phyloP scores from a whole-genome alignment of 2,888 invertebrate genomes.

The Biston stratarius region DNA sequence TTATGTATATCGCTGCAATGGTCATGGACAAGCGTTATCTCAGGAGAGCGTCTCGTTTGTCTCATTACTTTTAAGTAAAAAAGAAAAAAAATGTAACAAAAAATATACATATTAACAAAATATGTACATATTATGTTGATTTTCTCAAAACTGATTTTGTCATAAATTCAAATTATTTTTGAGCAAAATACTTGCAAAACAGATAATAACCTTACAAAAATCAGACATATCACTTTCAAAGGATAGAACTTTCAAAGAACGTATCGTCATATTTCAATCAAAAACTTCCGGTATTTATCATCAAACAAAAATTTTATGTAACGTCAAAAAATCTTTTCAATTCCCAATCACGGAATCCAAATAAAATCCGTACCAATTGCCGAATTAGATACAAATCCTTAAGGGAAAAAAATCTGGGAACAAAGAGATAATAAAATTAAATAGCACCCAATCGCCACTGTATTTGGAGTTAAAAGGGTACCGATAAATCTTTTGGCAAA shows the following conservation, averaged over 20 bases:
- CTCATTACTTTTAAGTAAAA: too few relatives aligned
- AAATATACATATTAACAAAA: too few relatives aligned
- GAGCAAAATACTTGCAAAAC: not conserved
- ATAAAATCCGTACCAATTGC: slow-evolving; percentile 25
- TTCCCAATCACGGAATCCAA: slow-evolving; percentile 12
- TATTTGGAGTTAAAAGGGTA: slow-evolving; percentile 64
- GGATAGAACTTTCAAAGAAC: not conserved
- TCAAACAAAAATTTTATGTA: slow-evolving; percentile 6
- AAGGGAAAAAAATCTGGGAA: slow-evolving; percentile 43
- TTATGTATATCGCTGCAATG: too few relatives aligned
- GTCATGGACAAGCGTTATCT: too few relatives aligned
- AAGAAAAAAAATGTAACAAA: too few relatives aligned
- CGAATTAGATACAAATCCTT: slow-evolving; percentile 30
- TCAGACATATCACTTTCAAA: not conserved
- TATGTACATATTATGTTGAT: too few relatives aligned
- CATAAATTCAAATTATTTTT: not conserved
- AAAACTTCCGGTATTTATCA: not conserved
- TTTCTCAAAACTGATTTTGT: not conserved
- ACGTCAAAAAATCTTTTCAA: not conserved
- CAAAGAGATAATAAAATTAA: slow-evolving; percentile 61
- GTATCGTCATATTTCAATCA: not conserved
- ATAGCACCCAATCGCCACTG: slow-evolving; percentile 59
- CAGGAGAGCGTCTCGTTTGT: too few relatives aligned
- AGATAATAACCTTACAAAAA: not conserved
- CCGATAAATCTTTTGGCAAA: slow-evolving; percentile 62